A percentile compares a stretch with the other conserved stretches of the same genome.
phyloP scores from a whole-genome alignment of 2,797 vertebrate genomes.

The Coregonus ussuriensis region DNA sequence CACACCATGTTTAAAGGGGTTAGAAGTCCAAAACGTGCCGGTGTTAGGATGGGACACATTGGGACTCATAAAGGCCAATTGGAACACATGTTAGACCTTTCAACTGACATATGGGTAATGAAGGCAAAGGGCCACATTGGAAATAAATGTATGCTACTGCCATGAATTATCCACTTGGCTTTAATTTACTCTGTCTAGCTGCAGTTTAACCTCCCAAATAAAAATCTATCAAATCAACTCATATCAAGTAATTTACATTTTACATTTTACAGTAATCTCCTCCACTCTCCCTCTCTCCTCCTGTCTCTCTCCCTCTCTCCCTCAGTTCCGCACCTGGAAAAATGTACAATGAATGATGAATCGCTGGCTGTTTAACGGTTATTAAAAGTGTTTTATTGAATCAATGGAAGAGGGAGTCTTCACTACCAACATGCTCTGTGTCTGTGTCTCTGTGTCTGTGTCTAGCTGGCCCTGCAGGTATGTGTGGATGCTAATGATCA shows the following conservation, averaged over 20 bases:
- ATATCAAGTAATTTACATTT: no score
- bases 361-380: conserved; percentile 40
- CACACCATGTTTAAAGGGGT: no score
- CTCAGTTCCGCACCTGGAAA: conserved; percentile 10
- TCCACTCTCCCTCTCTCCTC: neutral
- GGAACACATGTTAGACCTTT: neutral
- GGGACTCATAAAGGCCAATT: neutral
- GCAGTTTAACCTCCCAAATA: neutral
- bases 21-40: no score
- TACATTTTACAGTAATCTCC: neutral
- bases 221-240: neutral
- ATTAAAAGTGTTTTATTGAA: conserved; percentile 52
- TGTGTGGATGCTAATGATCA: conserved; percentile 57
- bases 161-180: neutral
- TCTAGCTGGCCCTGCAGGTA: conserved; percentile 58
- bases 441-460: conserved; percentile 5
- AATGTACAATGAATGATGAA: conserved; percentile 41
- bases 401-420: conserved; percentile 40
- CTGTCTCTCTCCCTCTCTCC: neutral
- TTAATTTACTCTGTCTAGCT: neutral
- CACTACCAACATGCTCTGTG: conserved; percentile 37
- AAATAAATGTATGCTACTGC: neutral
- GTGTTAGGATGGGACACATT: no score
- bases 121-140: neutral
- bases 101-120: neutral